Evolutionary conservation across 1,140 invertebrate genomes (phyloP), one percentile per base, ranked within the genome.

Genomic region (Chironomus tepperi): DNA sequence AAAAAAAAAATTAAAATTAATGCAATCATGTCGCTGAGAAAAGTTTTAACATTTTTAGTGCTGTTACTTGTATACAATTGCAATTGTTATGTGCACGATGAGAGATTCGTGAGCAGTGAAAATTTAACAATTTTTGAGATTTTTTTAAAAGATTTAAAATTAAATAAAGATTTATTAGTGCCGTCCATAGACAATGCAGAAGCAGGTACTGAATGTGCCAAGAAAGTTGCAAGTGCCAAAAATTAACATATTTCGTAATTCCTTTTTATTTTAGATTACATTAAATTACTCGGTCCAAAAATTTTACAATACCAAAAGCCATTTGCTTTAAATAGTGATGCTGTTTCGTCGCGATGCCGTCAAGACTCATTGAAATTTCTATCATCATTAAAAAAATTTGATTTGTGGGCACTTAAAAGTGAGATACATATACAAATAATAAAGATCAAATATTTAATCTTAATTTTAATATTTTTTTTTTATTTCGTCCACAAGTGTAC

Each of bases 391-490:
- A 76, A 81, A 75, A 82, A 82, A 74, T 80, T 82, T 43, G 81
- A 82, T 77, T 73, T 82, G 70, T 83, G 81, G 81, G 80, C 80
- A n/a, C 75, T 83, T 70, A 79, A 78, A 75, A 80, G 82, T 82
- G 75, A 82, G 80, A 81, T 76, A 2, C 3, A 43, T 43, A 18
- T 34, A 16, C 24, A 43, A 42, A 57, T n/a, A 57, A 57, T 57
- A 1, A 12, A 57, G 12, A n/a, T 57, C 47, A 57, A 57, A 57
- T 57, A 42, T 16, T 42, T 12, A 42, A 0, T 34, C 24, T 6
- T 0, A 43, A 43, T 18, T 73, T 16, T 73, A n/a, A n/a, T n/a
- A n/a, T 57, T 57, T 12, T 57, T 34, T 34, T 34, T 34, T 34
- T 5, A 34, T 34, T 34, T 34, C 24, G 24, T 34, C 5, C 24